Conservation (phyloP, 1,140 invertebrate genomes). For the Meloidogyne floridensis region DNA sequence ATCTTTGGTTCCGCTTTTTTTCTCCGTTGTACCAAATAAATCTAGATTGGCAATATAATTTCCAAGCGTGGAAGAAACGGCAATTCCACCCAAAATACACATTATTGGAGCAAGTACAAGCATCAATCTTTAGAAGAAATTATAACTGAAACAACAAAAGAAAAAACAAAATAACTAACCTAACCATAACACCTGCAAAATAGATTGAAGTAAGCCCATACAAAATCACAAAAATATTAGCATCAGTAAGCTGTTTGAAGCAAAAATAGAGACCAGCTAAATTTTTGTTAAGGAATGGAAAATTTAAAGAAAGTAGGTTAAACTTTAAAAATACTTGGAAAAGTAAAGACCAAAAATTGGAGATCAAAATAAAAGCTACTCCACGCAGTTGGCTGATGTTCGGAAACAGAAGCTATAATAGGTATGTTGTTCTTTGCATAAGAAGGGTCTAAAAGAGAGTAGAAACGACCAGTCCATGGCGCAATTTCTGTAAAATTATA, state of each 20-base stretch:
- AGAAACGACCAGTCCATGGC: conserved; percentile 98
- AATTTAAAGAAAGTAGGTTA: conserved; percentile 43
- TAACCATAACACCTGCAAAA: conserved; percentile 97
- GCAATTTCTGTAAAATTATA: conserved; percentile 73
- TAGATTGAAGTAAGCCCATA: conserved; percentile 97
- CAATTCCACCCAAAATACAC: conserved; percentile 89
- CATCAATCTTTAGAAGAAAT: conserved; percentile 68
- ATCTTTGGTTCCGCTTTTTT: conserved; percentile 23
- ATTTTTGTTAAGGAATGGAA: conserved; percentile 21
- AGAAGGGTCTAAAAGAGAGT: conserved; percentile 97
- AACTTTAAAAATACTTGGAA: conserved; percentile 73
- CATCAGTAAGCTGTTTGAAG: conserved; percentile 94
- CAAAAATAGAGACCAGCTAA: conserved; percentile 93
- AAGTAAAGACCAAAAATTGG: conserved; percentile 90
- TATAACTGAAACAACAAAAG: conserved; percentile 79
- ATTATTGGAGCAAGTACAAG: conserved; percentile 93
- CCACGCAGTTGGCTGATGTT: conserved; percentile 99
- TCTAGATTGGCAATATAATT: conserved; percentile 36
- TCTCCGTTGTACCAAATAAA: background rate
- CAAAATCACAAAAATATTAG: conserved; percentile 92
- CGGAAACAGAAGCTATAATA: conserved; percentile 98
- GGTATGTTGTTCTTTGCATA: conserved; percentile 99
- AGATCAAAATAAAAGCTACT: conserved; percentile 86
- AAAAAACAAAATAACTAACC: conserved; percentile 86
- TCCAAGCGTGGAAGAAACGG: conserved; percentile 76